These are phyloP conservation scores for Narcine bancroftii DNA, from an alignment of 2,113 vertebrate genomes.

Conservation along the genomic window DNA sequence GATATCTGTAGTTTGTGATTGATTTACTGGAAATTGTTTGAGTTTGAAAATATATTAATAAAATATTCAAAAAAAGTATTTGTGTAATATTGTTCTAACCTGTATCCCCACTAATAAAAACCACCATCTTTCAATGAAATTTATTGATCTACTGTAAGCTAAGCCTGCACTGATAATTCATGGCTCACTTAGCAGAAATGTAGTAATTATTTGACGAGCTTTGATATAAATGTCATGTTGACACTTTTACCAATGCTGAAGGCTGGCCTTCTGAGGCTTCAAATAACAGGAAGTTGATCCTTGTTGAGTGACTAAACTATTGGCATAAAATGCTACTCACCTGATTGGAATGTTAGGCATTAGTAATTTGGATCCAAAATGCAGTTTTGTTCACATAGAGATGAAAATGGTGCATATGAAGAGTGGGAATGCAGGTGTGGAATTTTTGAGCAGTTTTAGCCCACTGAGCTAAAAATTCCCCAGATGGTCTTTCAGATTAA, in stretches of 20 bases:
- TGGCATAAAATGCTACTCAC: not conserved
- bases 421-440: not conserved
- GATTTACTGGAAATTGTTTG: too few relatives aligned
- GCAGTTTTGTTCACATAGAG: not conserved
- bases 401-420: not conserved
- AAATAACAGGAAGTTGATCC: slow-evolving; percentile 20
- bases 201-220: slow-evolving; percentile 47
- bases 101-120: slow-evolving; percentile 46
- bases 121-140: slow-evolving; percentile 51
- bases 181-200: slow-evolving; percentile 48
- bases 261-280: slow-evolving; percentile 56
- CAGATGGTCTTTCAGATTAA: not conserved
- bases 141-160: slow-evolving; percentile 53
- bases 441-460: not conserved
- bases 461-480: not conserved
- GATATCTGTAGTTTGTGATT: too few relatives aligned
- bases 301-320: not conserved
- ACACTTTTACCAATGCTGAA: slow-evolving; percentile 53
- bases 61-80: not conserved
- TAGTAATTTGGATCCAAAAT: not conserved
- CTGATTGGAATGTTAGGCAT: not conserved
- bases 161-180: slow-evolving; percentile 48
- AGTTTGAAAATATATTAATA: too few relatives aligned
- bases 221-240: slow-evolving; percentile 47
- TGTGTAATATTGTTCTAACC: slow-evolving; percentile 36